Evolutionary conservation across 2,888 invertebrate species (phyloP).

Genomic region (Leptopilina myrica): DNA sequence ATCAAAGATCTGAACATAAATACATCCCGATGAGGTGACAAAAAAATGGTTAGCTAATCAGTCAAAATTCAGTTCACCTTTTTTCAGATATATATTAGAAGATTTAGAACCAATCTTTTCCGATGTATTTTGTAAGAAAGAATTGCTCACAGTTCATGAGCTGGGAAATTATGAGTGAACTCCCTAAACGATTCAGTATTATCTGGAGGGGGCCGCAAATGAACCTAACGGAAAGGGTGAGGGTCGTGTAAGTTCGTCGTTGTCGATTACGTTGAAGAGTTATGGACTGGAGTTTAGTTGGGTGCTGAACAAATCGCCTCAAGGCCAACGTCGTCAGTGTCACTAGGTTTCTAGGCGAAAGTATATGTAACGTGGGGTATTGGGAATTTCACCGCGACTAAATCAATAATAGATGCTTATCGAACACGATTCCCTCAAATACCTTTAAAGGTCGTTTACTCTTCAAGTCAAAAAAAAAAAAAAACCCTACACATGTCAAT

Average conservation of each 20-base stretch:
- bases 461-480: constrained; percentile 27
- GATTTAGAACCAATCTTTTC: too few relatives aligned
- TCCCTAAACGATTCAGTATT: constrained; percentile 31
- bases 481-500: not conserved
- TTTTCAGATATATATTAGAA: not conserved
- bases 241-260: not conserved
- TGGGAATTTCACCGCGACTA: constrained; percentile 66
- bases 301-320: constrained; percentile 45
- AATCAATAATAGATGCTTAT: constrained; percentile 63
- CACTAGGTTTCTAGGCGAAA: constrained; percentile 70
- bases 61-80: not conserved
- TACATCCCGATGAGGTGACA: too few relatives aligned
- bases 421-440: not conserved
- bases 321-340: constrained; percentile 66
- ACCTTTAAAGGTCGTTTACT: constrained; percentile 25
- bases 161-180: not conserved
- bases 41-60: too few relatives aligned
- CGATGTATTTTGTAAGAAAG: not conserved
- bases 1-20: too few relatives aligned
- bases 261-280: constrained; percentile 38
- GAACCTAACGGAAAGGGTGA: constrained; percentile 20
- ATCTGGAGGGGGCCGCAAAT: not conserved
- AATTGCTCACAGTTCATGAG: not conserved
- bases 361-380: constrained; percentile 59
- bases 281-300: constrained; percentile 34